Evolutionary conservation across 1,140 invertebrate species (phyloP), one percentile per base, ranked within the genome.

Genomic region (Oreohelix idahoensis): DNA sequence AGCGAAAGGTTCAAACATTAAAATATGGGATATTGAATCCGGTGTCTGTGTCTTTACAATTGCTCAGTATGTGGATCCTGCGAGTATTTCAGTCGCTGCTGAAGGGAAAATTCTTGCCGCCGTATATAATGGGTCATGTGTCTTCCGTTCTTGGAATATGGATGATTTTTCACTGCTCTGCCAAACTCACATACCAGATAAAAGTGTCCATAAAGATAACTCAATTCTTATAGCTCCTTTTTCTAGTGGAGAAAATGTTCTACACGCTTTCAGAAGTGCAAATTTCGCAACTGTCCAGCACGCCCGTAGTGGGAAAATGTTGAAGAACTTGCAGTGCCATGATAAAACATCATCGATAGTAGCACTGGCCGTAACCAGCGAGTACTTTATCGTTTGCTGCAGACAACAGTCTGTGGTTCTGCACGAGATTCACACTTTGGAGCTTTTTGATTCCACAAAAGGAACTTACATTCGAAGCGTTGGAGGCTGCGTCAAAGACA

Each of bases 341-440:
- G 89, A 91, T 1, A 83, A 86, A 42, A 89, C 90, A 0, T 90
- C 90, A 0, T 88, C 88, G 0, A 87, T 91, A 15, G 86, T 86
- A 15, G 88, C 89, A 20, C 70, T 92, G 49, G 91, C 87, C 13
- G 85, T 88, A 17, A 89, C 90, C 2, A 79, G 88, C 20, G 91
- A 92, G 75, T 92, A 92, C 81, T 90, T 87, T 81, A 87, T 92
- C 63, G 35, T 91, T 26, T 90, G 88, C 32, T 89, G 87, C 75
- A 84, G 89, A 58, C 90, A 90, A 70, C 88, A 90, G 38, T 89
- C 89, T 70, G 89, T 90, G 87, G 86, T 89, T 36, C 74, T 88
- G 13, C 88, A 90, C 74, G 90, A 91, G 85, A 88, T 91, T 45
- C 87, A 90, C 77, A 83, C 86, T 35, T 83, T 92, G 11, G 92